Base-by-base conservation (phyloP, 2,888 invertebrate genomes). In the Emmelina monodactyla region DNA sequence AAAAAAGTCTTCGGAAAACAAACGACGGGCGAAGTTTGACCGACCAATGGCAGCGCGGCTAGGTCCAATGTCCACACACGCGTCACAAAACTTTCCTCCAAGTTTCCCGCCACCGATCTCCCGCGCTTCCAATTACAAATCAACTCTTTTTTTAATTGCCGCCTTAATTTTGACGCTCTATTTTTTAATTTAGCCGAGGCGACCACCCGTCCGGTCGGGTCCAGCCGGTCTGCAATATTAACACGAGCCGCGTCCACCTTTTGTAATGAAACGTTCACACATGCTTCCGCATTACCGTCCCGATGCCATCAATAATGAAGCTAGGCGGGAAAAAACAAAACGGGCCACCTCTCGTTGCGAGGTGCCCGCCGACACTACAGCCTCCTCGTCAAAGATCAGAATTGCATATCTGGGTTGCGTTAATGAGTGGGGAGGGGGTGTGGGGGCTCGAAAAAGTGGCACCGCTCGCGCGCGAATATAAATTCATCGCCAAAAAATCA, bases 401-500 rank as follows among this genome's bases (percentile, higher is more conserved):
- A 83, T 83, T 83, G 83, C 83, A 83, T 83, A 83, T 83, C 83
- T 82, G 82, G 83, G 78, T 76, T 79, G 83, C 81, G 83, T 82
- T 83, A 83, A 83, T 83, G 83, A 83, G 83, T 67, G 78, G 71
- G 70, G 72, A 66, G 47, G 53, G 61, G 67, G 62, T 63, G 60
- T 56, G 67, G 78, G 69, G 75, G 69, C 69, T 75, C 75, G 78
- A 79, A 79, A 79, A 78, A 78, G 78, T 78, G 78, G 75, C 81
- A 76, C 81, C 82, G 80, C 78, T 79, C 82, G 82, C 82, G 83
- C 84, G 84, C 84, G 83, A 84, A 84, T 81, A 81, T 85, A 84
- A 86, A 87, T 87, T 87, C 87, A 85, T 86, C 87, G 87, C 88
- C 88, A 88, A 88, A 88, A 88, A 88, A 88, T 88, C 88, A 88